Evolutionary conservation across 2,113 vertebrate genomes (phyloP), one percentile per base, ranked within the genome.

Genomic region (Xenus cinereus): DNA sequence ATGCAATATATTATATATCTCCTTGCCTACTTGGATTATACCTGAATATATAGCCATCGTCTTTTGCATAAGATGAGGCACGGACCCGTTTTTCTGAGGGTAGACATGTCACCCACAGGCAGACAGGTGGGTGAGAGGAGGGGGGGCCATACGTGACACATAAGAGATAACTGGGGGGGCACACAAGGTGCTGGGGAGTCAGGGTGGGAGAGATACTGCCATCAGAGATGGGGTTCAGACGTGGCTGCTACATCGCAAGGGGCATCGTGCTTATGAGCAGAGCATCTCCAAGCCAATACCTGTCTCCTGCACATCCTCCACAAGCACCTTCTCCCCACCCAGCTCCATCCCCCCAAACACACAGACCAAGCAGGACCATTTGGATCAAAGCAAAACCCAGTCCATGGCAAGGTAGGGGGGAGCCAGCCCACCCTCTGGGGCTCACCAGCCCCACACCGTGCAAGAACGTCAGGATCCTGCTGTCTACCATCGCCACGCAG

Each of bases 301-400:
- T 46, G 8, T 11, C 19, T 60, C 18, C 48, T n/a, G 16, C 2
- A 4, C 2, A 0, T 3, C 13, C 4, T 75, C 7, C 30, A 8
- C 7, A 20, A 53, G 37, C 60, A 72, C 23, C 10, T 75, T 51
- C 46, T 63, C 33, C 46, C 37, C 6, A 5, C n/a, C 54, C 9
- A 15, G 16, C 50, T 50, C 15, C 32, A 62, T 41, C 14, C 7
- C 6, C 28, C 48, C n/a, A 33, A 63, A 62, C 39, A 51, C 35
- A 71, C 26, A 71, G 59, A 21, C 1, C 26, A 57, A 48, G 26
- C 6, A 57, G 35, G 16, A 1, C 11, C 9, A 35, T 5, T 30
- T 13, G 4, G 15, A 46, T 54, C 26, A 67, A 54, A 64, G 30
- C 28, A 93, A 86, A 83, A 24, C 17, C 28, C 14, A 3, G 7